These are phyloP conservation scores for Eilema caniola DNA, from an alignment of 2,888 invertebrate genomes.

Conservation along the genomic window DNA sequence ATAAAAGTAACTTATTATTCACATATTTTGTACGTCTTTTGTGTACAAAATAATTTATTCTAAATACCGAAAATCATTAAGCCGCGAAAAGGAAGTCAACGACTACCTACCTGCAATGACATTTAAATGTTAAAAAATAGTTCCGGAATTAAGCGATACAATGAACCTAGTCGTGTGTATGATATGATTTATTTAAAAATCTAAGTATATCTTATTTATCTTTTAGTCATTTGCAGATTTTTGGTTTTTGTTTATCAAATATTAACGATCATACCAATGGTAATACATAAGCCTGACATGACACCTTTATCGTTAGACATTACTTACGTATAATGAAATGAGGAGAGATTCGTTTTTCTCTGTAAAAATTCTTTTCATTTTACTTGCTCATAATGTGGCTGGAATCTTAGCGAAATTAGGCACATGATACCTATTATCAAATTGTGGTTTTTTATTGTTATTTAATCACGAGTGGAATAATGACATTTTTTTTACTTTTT, in stretches of 20 bases:
- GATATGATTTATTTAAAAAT: background rate
- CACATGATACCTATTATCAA: too few species aligned
- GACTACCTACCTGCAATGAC: conserved; percentile 46
- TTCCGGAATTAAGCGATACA: conserved; percentile 50
- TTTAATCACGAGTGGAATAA: too few species aligned
- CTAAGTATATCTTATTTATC: background rate
- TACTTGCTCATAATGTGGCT: too few species aligned
- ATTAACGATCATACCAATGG: background rate
- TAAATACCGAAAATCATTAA: conserved; percentile 3
- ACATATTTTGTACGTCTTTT: background rate
- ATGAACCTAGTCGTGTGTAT: conserved; percentile 14
- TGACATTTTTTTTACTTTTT: too few species aligned
- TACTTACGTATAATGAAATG: background rate
- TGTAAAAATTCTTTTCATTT: too few species aligned
- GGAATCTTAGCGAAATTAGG: too few species aligned
- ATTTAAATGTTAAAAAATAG: conserved; percentile 67
- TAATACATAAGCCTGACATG: background rate
- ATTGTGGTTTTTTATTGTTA: too few species aligned
- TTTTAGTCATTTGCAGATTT: background rate
- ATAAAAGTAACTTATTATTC: too few species aligned
- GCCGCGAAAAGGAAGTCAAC: conserved; percentile 47
- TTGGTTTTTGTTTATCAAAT: background rate
- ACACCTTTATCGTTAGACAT: background rate
- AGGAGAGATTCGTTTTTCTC: too few species aligned
- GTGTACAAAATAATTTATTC: background rate